Conservation (phyloP, 2,888 invertebrate species). For the Oegoconia quadripuncta region DNA sequence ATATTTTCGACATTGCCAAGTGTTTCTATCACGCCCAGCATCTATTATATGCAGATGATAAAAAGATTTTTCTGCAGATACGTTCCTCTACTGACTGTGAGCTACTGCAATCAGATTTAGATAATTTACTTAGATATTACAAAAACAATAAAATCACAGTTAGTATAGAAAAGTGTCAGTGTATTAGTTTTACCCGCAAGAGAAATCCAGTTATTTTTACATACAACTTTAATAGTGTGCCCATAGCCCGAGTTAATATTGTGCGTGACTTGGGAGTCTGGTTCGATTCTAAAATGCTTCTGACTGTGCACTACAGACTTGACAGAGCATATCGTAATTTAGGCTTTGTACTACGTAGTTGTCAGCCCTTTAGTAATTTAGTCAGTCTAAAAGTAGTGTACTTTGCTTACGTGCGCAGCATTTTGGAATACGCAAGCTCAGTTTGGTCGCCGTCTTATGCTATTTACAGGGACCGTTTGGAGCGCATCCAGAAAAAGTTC, state of each 20-base stretch:
- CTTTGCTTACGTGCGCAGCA: constrained; percentile 3
- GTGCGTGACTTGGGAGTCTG: constrained; percentile 6
- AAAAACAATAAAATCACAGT: too few species aligned
- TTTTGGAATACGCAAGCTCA: too few species aligned
- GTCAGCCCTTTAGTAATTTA: constrained; percentile 1
- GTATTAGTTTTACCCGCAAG: too few species aligned
- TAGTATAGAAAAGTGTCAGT: too few species aligned
- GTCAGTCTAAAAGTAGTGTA: constrained; percentile 4
- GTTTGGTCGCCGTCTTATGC: constrained; percentile 4
- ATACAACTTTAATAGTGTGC: too few species aligned
- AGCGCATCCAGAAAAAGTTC: too few species aligned
- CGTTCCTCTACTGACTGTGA: not conserved
- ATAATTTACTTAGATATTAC: constrained; percentile 2
- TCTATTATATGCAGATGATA: constrained; percentile 9
- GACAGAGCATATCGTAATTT: constrained; percentile 2
- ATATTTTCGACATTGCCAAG: not conserved
- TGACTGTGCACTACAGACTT: constrained; percentile 1
- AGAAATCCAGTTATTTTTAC: too few species aligned
- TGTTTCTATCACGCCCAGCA: not conserved
- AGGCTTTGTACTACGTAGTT: constrained; percentile 6
- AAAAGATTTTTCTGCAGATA: not conserved
- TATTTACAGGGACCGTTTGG: constrained; percentile 2
- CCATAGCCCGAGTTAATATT: too few species aligned
- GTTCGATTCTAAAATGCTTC: constrained; percentile 4
- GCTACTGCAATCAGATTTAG: constrained; percentile 5